Base-by-base conservation (phyloP, 1,140 invertebrate species). In the Tetragnatha versicolor region DNA sequence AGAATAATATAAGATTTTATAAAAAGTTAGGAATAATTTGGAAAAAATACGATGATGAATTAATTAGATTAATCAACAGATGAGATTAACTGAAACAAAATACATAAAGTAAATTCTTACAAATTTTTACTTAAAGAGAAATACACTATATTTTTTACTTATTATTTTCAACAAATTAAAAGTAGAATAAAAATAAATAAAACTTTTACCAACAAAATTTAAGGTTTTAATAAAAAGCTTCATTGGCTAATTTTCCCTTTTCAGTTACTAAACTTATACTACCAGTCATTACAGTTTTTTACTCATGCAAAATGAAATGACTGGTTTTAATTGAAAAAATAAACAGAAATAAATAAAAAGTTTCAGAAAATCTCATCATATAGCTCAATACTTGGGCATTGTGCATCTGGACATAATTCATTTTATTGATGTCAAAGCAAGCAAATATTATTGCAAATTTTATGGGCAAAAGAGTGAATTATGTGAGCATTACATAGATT, bases 401-500 rank as follows among this genome's bases (percentile, higher is more conserved):
- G 69, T 73, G 51, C 66, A 60, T 73, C 60, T 33, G 33, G 3
- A 45, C 17, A 17, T 33, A 42, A 9, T 42, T 42, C n/a, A n/a
- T 42, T n/a, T 39, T 42, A 39, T 39, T 39, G 14, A 63, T 49
- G n/a, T 39, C 2, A n/a, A 31, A 61, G 65, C 65, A 68, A 68
- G 65, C 65, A 65, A 63, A n/a, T 68, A 7, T 42, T 55, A 20
- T 31, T 29, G 25, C 51, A 60, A 60, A 37, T 72, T 33, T 37
- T 10, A 58, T 45, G 49, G 69, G 55, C 37, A 61, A 65, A 55
- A 66, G 33, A 65, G 73, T 66, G 73, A 77, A 65, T 77, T 65
- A 66, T 29, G 73, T 75, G 73, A 77, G 73, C 73, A 77, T 66
- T 51, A 77, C 73, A 77, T 51, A 65, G 45, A 66, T 66, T 65